These are phyloP conservation scores for Salvelinus namaycush DNA, from an alignment of 2,113 vertebrate species.

Conservation along the genomic window DNA sequence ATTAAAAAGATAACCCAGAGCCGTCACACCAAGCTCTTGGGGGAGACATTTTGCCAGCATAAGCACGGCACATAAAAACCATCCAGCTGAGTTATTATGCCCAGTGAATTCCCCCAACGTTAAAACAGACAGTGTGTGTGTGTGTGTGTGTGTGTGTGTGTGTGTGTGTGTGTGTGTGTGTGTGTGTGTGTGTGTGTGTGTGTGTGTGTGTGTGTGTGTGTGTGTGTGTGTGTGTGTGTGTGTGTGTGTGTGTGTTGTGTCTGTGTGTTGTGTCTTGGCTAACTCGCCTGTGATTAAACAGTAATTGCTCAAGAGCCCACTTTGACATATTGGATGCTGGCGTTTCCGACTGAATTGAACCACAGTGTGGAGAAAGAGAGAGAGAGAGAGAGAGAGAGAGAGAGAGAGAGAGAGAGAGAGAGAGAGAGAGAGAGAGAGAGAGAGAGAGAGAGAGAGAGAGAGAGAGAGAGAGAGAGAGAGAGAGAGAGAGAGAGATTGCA, in stretches of 20 bases:
- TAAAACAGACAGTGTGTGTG: conserved; percentile 33
- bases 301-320: conserved; percentile 59
- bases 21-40: conserved; percentile 53
- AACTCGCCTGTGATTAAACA: conserved; percentile 59
- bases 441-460: not conserved
- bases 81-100: not conserved
- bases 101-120: conserved; percentile 43
- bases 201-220: not conserved
- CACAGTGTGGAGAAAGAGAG: not conserved
- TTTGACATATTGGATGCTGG: conserved; percentile 40
- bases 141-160: not conserved
- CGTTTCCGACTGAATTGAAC: conserved; percentile 45
- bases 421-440: not conserved
- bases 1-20: conserved; percentile 70
- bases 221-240: not conserved
- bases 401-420: not conserved
- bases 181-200: not conserved
- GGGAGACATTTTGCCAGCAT: conserved; percentile 43
- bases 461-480: not conserved
- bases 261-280: conserved; percentile 8
- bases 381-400: not conserved
- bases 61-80: not conserved
- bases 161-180: too few relatives aligned
- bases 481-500: too few relatives aligned
- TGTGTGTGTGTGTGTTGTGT: not conserved